phyloP scores from a whole-genome alignment of 2,113 vertebrate genomes.

The Amblyornis subalaris region DNA sequence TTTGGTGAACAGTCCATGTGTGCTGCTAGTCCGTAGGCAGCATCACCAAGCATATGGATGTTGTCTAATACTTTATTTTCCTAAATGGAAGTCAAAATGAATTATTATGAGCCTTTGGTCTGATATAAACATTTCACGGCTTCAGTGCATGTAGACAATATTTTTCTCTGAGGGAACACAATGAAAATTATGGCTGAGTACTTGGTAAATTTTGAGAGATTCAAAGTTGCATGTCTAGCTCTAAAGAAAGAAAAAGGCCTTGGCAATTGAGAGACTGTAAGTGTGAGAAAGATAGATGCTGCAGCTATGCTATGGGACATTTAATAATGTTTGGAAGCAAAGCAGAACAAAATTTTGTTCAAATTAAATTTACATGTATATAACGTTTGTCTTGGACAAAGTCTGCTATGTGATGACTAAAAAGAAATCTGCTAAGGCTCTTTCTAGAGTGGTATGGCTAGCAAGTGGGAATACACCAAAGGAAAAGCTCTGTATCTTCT shows the following conservation, averaged over 20 bases:
- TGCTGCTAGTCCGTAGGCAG: not conserved
- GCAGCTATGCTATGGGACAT: not conserved
- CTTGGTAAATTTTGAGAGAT: not conserved
- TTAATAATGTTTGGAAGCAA: not conserved
- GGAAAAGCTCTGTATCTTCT: not conserved
- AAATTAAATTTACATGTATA: not conserved
- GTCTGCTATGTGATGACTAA: not conserved
- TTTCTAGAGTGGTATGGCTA: not conserved
- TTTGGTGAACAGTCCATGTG: accelerated
- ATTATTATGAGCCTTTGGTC: not conserved
- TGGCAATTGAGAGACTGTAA: not conserved
- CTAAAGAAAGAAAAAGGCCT: not conserved
- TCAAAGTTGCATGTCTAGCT: not conserved
- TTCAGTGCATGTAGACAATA: not conserved
- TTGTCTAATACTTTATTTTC: not conserved
- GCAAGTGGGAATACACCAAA: not conserved
- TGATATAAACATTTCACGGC: not conserved
- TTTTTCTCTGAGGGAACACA: not conserved
- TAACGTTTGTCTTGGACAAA: not conserved
- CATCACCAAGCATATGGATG: too few relatives aligned
- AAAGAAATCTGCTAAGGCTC: not conserved
- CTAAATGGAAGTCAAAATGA: not conserved
- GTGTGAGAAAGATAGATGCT: not conserved
- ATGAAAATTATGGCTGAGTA: not conserved
- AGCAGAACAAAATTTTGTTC: not conserved